Base-by-base conservation (phyloP, 2,888 invertebrate genomes). In the Lapara coniferarum region DNA sequence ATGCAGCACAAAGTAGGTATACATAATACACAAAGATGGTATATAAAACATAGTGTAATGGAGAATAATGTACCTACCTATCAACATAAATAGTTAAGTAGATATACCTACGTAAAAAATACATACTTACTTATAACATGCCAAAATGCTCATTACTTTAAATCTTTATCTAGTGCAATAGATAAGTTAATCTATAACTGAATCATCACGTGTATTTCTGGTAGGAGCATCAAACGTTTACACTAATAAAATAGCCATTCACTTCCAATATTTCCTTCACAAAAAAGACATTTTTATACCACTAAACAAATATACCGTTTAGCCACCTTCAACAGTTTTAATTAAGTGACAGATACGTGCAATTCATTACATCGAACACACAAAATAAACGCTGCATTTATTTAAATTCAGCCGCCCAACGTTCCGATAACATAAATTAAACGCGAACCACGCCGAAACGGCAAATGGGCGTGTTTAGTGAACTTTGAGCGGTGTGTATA, bases 401-500 rank as follows among this genome's bases (percentile, higher is more conserved):
- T 56, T 67, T 63, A 69, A 69, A 63, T 63, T 46, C 44, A 67
- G 46, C 67, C 56, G 49, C 56, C 16, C 67, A 53, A 46, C 56
- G 37, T 67, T 67, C 19, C 53, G 56, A 67, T 56, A 67, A 46
- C 25, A 56, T 56, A 53, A 67, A 55, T 46, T 67, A 46, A 56
- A 37, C 44, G 67, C 13, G 56, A 67, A 67, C 55, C 66, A 66
- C 58, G 16, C 19, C 25, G 49, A 51, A 66, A 51, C 66, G 66
- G 66, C 30, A 56, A 66, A 52, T 52, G 37, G 51, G 56, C 69
- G 66, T 51, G 56, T 53, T 66, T 66, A 57, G 19, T 30, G 10
- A 66, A 52, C 74, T 74, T 72, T 71, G 71, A 70, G 66, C 73
- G 58, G 70, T 67, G 52, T 69, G 71, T 72, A 74, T 77, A 69